Percentiles rank a stretch among this genome's conserved stretches.
Evolutionary conservation across 1,140 invertebrate genomes (phyloP).

Genomic region (Nautilus pompilius): DNA sequence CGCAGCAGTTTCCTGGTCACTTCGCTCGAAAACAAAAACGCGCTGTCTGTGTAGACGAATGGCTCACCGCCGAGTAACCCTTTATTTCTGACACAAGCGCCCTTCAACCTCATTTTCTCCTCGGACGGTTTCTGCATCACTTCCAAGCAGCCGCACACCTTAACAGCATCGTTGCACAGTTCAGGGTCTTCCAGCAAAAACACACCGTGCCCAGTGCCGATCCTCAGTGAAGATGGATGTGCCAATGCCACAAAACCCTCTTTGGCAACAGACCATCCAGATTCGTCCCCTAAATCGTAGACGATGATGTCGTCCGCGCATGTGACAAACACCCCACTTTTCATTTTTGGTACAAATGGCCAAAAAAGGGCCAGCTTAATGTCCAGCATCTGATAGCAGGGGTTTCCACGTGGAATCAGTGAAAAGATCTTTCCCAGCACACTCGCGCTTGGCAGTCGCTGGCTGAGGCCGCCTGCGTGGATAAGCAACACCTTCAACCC

Average conservation of each 20-base stretch:
- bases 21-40: slow-evolving; percentile 54
- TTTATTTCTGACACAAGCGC: slow-evolving; percentile 42
- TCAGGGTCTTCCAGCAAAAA: slow-evolving; percentile 48
- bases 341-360: slow-evolving; percentile 54
- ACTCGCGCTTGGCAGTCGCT: slow-evolving; percentile 55
- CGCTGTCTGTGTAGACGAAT: slow-evolving; percentile 57
- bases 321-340: slow-evolving; percentile 56
- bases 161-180: slow-evolving; percentile 21
- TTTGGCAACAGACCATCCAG: slow-evolving; percentile 40
- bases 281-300: slow-evolving; percentile 38
- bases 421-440: slow-evolving; percentile 58
- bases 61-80: slow-evolving; percentile 19
- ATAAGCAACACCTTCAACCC: slow-evolving; percentile 52
- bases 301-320: slow-evolving; percentile 58
- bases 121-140: slow-evolving; percentile 57
- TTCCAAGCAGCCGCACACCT: slow-evolving; percentile 40
- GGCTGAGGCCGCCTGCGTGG: slow-evolving; percentile 58
- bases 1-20: slow-evolving; percentile 50
- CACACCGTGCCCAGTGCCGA: slow-evolving; percentile 57
- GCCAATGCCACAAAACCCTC: slow-evolving; percentile 56
- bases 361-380: slow-evolving; percentile 56
- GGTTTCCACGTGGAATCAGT: slow-evolving; percentile 46
- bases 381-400: slow-evolving; percentile 54
- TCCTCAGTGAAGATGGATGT: slow-evolving; percentile 52
- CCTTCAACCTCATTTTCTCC: slow-evolving; percentile 45